A percentile compares a stretch with the other conserved stretches of the same genome.
phyloP scores from a whole-genome alignment of 2,113 vertebrate species.

The Tinamus guttatus region DNA sequence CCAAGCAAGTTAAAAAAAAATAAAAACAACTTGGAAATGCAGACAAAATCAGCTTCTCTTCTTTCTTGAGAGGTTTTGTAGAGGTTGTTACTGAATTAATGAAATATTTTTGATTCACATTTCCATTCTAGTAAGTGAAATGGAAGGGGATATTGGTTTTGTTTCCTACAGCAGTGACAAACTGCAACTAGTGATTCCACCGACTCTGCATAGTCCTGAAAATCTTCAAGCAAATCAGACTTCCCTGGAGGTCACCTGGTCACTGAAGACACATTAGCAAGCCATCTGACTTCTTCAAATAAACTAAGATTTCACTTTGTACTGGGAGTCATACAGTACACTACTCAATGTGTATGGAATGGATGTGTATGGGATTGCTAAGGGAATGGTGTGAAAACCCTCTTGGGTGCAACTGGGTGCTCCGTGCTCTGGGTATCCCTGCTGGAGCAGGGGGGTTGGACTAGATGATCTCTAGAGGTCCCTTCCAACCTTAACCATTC shows the following conservation, averaged over 20 bases:
- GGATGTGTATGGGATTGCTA: too few species aligned
- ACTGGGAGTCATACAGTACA: not conserved
- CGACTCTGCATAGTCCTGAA: not conserved
- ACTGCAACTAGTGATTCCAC: not conserved
- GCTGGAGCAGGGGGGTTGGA: too few species aligned
- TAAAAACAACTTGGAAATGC: slow-evolving; percentile 23
- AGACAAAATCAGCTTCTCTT: slow-evolving; percentile 48
- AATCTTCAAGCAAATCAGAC: not conserved
- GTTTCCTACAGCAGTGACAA: not conserved
- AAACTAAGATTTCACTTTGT: not conserved
- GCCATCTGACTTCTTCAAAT: not conserved
- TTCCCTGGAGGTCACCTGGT: not conserved
- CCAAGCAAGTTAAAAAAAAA: slow-evolving; percentile 37
- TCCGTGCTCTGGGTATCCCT: too few species aligned
- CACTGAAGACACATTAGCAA: not conserved
- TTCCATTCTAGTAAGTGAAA: slow-evolving; percentile 16
- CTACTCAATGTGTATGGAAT: too few species aligned
- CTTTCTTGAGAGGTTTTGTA: slow-evolving; percentile 51
- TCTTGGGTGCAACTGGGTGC: too few species aligned
- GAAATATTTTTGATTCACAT: slow-evolving; percentile 49
- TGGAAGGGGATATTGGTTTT: not conserved
- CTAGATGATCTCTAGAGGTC: too few species aligned
- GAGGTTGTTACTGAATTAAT: slow-evolving; percentile 66
- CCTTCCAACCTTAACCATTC: too few species aligned
- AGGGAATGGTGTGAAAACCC: too few species aligned